Percentiles rank a stretch among this genome's conserved stretches.
phyloP scores from a whole-genome alignment of 2,113 vertebrate genomes.

The Pelodiscus sinensis region DNA sequence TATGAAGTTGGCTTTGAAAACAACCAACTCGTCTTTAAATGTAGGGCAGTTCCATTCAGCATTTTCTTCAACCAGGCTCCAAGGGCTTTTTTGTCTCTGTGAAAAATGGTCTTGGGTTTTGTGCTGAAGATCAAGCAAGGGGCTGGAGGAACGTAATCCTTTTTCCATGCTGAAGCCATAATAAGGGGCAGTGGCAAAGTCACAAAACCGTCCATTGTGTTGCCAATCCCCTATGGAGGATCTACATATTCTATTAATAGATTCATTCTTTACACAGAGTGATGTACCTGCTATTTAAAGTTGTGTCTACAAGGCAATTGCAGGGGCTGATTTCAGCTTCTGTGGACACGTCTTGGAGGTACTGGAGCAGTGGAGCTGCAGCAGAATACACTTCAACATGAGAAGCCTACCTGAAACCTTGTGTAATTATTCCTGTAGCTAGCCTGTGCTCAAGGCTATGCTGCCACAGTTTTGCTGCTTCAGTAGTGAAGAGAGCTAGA shows the following conservation, averaged over 20 bases:
- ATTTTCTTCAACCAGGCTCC: accelerated
- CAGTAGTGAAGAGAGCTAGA: neutral
- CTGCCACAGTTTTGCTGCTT: neutral
- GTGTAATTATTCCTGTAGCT: neutral
- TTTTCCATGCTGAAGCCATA: neutral
- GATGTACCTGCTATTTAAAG: too few relatives aligned
- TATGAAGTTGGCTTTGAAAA: accelerated
- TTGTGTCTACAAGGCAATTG: neutral
- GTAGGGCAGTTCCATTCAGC: neutral
- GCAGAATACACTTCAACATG: neutral
- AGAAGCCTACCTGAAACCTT: neutral
- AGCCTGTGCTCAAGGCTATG: neutral
- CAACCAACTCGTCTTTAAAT: neutral
- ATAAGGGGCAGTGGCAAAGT: neutral
- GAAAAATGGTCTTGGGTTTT: neutral
- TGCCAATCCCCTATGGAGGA: neutral
- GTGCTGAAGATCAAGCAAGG: neutral
- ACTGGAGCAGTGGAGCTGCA: neutral
- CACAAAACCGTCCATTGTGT: neutral
- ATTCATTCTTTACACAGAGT: neutral
- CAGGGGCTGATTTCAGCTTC: neutral
- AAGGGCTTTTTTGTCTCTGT: neutral
- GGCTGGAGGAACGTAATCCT: neutral
- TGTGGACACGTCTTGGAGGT: neutral
- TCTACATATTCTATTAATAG: neutral